Evolutionary conservation across 2,797 vertebrate genomes (phyloP).

Genomic region (Dallia pectoralis): DNA sequence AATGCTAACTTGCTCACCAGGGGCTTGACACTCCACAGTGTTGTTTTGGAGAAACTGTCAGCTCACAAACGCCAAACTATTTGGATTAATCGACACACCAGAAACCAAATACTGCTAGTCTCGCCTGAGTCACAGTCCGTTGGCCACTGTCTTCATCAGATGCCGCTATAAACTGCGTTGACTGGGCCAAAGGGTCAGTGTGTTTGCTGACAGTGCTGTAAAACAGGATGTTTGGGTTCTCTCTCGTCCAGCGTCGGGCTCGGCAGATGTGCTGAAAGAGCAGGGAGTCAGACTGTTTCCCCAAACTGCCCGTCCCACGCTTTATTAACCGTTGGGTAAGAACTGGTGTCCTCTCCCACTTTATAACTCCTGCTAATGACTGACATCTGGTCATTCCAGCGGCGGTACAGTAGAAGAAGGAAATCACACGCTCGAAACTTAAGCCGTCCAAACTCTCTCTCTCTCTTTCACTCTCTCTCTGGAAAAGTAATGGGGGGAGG

Average conservation of each 20-base stretch:
- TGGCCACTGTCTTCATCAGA: neutral
- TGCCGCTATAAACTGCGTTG: neutral
- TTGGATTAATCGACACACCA: neutral
- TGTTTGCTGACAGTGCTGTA: conserved; percentile 46
- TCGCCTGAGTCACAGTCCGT: neutral
- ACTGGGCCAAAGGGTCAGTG: neutral
- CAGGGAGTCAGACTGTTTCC: conserved; percentile 17
- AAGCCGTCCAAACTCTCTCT: conserved; percentile 20
- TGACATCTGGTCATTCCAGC: conserved; percentile 32
- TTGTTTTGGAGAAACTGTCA: conserved; percentile 7
- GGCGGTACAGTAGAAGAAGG: conserved; percentile 10
- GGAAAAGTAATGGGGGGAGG: no score
- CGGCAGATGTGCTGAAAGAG: conserved; percentile 54
- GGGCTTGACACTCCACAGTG: neutral
- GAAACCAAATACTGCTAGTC: neutral
- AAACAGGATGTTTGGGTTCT: conserved; percentile 34
- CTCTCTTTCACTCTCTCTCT: conserved; percentile 3
- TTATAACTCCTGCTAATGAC: conserved; percentile 29
- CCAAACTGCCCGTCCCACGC: conserved; percentile 28
- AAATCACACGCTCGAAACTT: conserved; percentile 10
- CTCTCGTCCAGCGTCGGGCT: conserved; percentile 30
- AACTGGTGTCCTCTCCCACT: conserved; percentile 48
- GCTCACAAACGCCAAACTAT: neutral
- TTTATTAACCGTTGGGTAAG: conserved; percentile 31
- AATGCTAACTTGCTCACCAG: neutral